Evolutionary conservation across 1,140 invertebrate species (phyloP).

Genomic region (Drosophila simulans): DNA sequence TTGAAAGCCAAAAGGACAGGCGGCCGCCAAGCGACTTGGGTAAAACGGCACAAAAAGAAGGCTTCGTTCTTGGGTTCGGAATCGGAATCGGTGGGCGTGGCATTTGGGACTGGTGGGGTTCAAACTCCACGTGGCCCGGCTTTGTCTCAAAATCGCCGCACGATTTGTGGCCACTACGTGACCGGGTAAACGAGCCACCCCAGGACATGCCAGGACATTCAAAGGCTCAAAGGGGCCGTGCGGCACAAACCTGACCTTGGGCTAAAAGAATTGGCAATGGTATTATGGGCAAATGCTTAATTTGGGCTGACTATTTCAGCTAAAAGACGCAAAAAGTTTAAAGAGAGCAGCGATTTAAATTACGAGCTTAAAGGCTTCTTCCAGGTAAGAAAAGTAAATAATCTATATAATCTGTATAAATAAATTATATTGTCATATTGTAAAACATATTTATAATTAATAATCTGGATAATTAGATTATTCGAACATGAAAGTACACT

Average conservation of each 20-base stretch:
- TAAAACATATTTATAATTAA: too few species aligned
- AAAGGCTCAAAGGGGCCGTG: slow-evolving; percentile 5
- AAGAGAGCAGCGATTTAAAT: not conserved
- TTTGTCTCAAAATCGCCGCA: slow-evolving; percentile 71
- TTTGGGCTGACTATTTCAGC: slow-evolving; percentile 29
- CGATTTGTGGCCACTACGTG: slow-evolving; percentile 75
- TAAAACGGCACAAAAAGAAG: slow-evolving; percentile 21
- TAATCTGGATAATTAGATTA: too few species aligned
- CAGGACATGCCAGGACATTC: slow-evolving; percentile 22
- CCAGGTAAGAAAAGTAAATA: too few species aligned
- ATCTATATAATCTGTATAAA: too few species aligned
- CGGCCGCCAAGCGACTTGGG: slow-evolving; percentile 31
- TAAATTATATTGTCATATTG: too few species aligned
- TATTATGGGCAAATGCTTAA: slow-evolving; percentile 17
- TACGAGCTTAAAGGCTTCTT: not conserved
- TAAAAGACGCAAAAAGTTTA: slow-evolving; percentile 3
- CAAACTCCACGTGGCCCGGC: slow-evolving; percentile 35
- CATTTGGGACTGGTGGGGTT: slow-evolving; percentile 14
- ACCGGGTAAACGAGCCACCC: slow-evolving; percentile 46
- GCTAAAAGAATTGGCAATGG: slow-evolving; percentile 40
- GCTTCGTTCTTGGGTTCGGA: not conserved
- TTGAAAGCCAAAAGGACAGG: slow-evolving; percentile 65
- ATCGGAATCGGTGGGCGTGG: slow-evolving; percentile 30
- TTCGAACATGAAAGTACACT: too few species aligned
- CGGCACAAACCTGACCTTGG: slow-evolving; percentile 35